These are phyloP conservation scores for Petrocephalus sullivani DNA, from an alignment of 2,797 vertebrate species.

Conservation along the genomic window DNA sequence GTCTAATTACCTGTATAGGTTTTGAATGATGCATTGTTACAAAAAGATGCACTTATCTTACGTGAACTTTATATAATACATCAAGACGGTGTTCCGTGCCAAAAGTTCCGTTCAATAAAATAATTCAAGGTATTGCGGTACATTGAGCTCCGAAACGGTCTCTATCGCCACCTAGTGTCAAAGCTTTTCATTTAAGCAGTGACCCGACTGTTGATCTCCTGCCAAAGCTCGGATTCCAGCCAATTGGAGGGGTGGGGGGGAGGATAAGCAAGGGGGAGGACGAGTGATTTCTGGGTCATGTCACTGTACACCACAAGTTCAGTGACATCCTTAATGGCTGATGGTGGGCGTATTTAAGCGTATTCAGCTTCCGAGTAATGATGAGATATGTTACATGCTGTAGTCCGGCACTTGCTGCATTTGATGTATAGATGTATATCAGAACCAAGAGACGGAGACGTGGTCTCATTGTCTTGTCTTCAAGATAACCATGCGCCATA, in stretches of 20 bases:
- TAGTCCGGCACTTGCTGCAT: neutral
- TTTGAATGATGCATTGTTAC: neutral
- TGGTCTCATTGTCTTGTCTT: neutral
- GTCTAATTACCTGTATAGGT: neutral
- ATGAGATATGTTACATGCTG: neutral
- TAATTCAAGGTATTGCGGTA: constrained; percentile 35
- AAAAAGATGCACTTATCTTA: neutral
- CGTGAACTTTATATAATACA: neutral
- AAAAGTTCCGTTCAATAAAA: constrained; percentile 5
- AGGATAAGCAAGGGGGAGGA: neutral
- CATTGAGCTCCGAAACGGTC: constrained; percentile 40
- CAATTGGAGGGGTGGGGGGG: constrained; percentile 40
- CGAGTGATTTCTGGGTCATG: constrained; percentile 42
- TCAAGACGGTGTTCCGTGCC: neutral
- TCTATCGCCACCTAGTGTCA: constrained; percentile 73
- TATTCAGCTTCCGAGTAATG: neutral
- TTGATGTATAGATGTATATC: neutral
- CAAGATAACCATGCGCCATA: neutral
- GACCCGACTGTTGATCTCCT: constrained; percentile 65
- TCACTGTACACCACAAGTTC: constrained; percentile 49
- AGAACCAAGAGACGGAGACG: neutral
- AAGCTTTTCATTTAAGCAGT: constrained; percentile 62
- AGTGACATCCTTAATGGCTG: neutral
- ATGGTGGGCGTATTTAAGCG: neutral
- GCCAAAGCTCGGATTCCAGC: neutral